Evolutionary conservation across 2,888 invertebrate genomes (phyloP).

Genomic region (Protodeltote pygarga): DNA sequence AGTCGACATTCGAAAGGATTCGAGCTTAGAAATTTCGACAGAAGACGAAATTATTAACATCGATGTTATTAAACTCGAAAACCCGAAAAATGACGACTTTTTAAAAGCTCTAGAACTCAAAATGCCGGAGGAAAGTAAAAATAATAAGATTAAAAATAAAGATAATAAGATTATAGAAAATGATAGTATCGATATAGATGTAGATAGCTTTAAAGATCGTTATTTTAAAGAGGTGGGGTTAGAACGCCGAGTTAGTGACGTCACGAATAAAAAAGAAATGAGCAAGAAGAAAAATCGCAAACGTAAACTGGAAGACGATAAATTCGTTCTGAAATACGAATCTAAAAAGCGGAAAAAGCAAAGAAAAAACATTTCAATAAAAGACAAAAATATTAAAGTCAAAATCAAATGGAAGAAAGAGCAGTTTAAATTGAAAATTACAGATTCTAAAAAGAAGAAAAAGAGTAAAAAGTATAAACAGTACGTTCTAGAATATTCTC

Average conservation of each 20-base stretch:
- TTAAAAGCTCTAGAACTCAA: constrained; percentile 32
- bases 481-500: constrained; percentile 65
- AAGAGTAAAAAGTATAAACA: constrained; percentile 56
- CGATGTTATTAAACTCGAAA: constrained; percentile 57
- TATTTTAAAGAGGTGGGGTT: constrained; percentile 69
- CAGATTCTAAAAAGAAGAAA: constrained; percentile 38
- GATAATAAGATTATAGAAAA: constrained; percentile 57
- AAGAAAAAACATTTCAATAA: constrained; percentile 50
- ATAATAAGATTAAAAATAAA: constrained; percentile 64
- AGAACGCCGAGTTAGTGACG: constrained; percentile 13
- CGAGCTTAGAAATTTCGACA: constrained; percentile 69
- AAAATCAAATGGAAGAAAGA: constrained; percentile 66
- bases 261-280: background rate
- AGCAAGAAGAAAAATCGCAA: constrained; percentile 20
- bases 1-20: constrained; percentile 61
- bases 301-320: background rate
- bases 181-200: constrained; percentile 60
- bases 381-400: constrained; percentile 59
- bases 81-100: constrained; percentile 3
- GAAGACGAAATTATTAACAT: constrained; percentile 64
- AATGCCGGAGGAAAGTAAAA: constrained; percentile 40
- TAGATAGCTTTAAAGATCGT: constrained; percentile 72
- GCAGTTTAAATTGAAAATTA: constrained; percentile 59
- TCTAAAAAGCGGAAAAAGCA: constrained; percentile 17
- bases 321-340: constrained; percentile 23